These are phyloP conservation scores for Abrostola tripartita DNA, from an alignment of 2,888 invertebrate species.

Conservation along the genomic window DNA sequence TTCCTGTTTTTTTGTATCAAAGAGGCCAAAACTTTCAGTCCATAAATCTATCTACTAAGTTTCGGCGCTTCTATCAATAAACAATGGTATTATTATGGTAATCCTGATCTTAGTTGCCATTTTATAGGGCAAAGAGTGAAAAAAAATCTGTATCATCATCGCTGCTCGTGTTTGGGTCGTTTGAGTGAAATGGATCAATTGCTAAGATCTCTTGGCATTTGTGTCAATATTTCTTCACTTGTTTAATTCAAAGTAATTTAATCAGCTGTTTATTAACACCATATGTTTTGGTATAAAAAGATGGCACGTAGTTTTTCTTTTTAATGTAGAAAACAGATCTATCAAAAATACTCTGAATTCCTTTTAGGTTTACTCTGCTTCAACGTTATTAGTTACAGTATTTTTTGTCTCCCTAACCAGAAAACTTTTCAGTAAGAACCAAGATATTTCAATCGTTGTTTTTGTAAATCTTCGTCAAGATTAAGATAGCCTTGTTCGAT, in stretches of 20 bases:
- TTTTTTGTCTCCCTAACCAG: neutral
- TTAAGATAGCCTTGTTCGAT: constrained; percentile 42
- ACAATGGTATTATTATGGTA: constrained; percentile 39
- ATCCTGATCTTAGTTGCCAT: constrained; percentile 7
- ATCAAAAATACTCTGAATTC: neutral
- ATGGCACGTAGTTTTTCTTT: neutral
- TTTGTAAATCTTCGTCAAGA: constrained; percentile 26
- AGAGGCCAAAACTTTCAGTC: constrained; percentile 8
- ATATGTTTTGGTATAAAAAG: neutral
- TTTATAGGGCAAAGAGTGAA: constrained; percentile 7
- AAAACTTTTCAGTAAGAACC: neutral
- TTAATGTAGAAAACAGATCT: neutral
- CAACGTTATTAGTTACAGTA: neutral
- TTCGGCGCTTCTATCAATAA: constrained; percentile 13
- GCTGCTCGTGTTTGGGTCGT: neutral
- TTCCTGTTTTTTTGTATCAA: constrained; percentile 34
- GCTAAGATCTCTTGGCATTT: neutral
- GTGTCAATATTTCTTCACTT: constrained; percentile 1
- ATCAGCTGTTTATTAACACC: constrained; percentile 1
- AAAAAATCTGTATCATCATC: constrained; percentile 15
- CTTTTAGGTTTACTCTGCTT: neutral
- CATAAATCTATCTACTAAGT: constrained; percentile 42
- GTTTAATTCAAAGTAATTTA: neutral
- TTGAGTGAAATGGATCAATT: constrained; percentile 6
- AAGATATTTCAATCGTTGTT: constrained; percentile 7